Percentiles rank a stretch among this genome's conserved stretches.
These are phyloP conservation scores for Bombus sylvicola DNA, from an alignment of 1,140 invertebrate species.

Conservation along the genomic window DNA sequence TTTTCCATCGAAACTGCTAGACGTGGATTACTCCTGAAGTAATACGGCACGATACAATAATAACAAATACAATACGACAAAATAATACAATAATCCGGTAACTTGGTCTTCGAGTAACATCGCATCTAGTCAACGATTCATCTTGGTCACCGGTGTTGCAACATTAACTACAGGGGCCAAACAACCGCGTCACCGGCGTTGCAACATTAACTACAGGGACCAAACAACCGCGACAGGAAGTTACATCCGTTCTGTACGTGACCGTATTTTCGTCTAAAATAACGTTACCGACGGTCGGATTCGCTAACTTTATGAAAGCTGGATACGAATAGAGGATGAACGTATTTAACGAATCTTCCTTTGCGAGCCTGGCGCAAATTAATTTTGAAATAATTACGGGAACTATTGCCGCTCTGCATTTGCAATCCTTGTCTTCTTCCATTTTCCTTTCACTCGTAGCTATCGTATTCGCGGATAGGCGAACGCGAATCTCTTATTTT, in stretches of 20 bases:
- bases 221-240: neutral
- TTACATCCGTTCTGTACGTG: neutral
- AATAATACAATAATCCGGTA: neutral
- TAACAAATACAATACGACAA: no score
- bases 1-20: no score
- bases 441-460: neutral
- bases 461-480: no score
- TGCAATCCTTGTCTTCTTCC: neutral
- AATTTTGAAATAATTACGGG: slow-evolving; percentile 5
- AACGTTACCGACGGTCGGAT: neutral
- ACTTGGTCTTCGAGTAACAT: neutral
- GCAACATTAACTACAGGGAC: neutral
- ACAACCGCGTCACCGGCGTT: neutral
- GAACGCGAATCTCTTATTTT: no score
- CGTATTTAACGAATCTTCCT: neutral
- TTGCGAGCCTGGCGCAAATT: neutral
- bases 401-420: no score
- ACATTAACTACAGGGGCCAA: neutral
- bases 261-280: neutral
- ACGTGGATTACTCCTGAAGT: neutral
- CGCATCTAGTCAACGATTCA: neutral
- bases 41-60: no score
- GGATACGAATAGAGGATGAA: neutral
- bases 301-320: neutral
- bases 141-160: neutral